Conservation (phyloP, 2,797 vertebrate species). For the Amblyopsis hoosieri region DNA sequence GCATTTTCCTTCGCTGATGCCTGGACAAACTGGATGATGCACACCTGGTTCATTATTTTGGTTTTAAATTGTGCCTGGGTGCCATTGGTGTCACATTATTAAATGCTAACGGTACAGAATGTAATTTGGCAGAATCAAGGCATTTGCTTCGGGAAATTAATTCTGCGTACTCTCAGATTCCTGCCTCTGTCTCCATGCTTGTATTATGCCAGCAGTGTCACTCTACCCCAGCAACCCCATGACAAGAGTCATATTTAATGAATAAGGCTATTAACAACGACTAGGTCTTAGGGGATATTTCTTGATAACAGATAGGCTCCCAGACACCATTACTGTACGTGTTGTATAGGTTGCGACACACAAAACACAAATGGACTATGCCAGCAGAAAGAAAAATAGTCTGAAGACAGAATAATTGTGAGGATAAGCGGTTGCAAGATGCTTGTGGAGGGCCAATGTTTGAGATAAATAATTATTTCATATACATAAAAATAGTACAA, state of each 20-base stretch:
- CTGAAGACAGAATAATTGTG: too few relatives aligned
- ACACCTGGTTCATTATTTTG: conserved; percentile 80
- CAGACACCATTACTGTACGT: conserved; percentile 59
- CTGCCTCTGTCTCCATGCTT: conserved; percentile 90
- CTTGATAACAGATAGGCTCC: conserved; percentile 85
- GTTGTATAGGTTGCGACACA: conserved; percentile 32
- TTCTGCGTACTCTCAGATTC: conserved; percentile 89
- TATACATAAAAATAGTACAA: too few relatives aligned
- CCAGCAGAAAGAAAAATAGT: background rate
- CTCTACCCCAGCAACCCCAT: conserved; percentile 76
- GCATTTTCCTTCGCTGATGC: background rate
- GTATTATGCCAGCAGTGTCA: conserved; percentile 84
- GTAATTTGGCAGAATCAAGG: conserved; percentile 90
- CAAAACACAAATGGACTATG: conserved; percentile 25
- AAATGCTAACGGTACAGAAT: conserved; percentile 92
- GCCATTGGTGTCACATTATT: conserved; percentile 94
- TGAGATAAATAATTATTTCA: too few relatives aligned
- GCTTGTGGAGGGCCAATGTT: too few relatives aligned
- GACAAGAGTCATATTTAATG: conserved; percentile 98
- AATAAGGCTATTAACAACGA: conserved; percentile 94
- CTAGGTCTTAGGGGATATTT: conserved; percentile 87
- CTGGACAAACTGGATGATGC: background rate
- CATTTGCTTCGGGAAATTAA: conserved; percentile 93
- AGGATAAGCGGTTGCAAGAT: too few relatives aligned
- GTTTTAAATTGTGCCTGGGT: conserved; percentile 89